Evolutionary conservation across 2,113 vertebrate species (phyloP).

Genomic region (Cyprinodon variegatus): DNA sequence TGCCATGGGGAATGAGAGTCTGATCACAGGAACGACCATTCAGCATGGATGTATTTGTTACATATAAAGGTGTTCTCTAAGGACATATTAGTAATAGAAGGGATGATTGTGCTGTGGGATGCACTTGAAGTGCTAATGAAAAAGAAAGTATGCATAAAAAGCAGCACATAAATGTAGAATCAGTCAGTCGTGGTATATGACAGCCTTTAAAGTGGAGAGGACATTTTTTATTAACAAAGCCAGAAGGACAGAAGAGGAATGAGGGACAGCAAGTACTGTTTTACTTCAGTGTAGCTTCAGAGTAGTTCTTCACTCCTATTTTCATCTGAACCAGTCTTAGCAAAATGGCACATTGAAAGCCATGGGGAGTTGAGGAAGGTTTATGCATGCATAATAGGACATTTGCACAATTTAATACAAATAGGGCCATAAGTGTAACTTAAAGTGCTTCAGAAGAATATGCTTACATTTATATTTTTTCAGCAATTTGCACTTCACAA

Average conservation of each 20-base stretch:
- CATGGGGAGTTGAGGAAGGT: constrained; percentile 7
- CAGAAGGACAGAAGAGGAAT: constrained; percentile 15
- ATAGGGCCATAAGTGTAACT: background rate
- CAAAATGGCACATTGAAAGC: constrained; percentile 5
- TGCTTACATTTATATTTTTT: background rate
- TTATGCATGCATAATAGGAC: background rate
- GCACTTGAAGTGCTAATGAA: constrained; percentile 54
- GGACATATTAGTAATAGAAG: constrained; percentile 16
- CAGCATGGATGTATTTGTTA: constrained; percentile 13
- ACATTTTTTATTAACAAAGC: constrained; percentile 60
- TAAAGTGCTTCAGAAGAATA: background rate
- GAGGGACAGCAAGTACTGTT: background rate
- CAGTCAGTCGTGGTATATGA: constrained; percentile 58
- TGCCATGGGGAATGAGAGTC: background rate
- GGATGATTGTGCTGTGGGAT: constrained; percentile 30
- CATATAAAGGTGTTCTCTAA: constrained; percentile 7
- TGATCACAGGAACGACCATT: background rate
- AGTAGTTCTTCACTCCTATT: constrained; percentile 34
- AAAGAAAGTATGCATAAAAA: constrained; percentile 56
- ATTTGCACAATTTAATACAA: background rate
- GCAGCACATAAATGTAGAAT: constrained; percentile 49
- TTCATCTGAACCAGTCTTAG: constrained; percentile 26
- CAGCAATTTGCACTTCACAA: background rate
- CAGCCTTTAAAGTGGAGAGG: constrained; percentile 45
- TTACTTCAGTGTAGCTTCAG: constrained; percentile 21